Evolutionary conservation across 2,113 vertebrate genomes (phyloP).

Genomic region (Alces alces): DNA sequence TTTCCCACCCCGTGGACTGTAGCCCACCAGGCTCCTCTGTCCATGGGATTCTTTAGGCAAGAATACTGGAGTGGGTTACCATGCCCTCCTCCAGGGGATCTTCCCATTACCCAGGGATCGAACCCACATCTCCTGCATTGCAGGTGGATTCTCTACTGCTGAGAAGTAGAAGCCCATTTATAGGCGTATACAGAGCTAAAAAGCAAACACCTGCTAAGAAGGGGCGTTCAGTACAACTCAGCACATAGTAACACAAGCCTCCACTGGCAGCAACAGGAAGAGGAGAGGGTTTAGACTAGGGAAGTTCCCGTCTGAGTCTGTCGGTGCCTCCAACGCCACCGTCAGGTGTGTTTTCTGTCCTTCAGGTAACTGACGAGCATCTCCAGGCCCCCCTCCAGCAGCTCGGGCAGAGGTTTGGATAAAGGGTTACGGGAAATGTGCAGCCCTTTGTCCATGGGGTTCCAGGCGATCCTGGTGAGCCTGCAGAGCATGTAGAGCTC

Average conservation of each 20-base stretch:
- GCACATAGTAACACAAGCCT: constrained; percentile 12
- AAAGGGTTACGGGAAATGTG: constrained; percentile 93
- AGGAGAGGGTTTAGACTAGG: background rate
- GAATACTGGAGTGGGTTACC: background rate
- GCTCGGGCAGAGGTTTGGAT: constrained; percentile 89
- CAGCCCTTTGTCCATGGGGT: constrained; percentile 94
- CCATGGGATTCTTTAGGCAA: background rate
- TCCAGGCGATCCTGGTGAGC: constrained; percentile 88
- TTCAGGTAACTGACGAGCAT: constrained; percentile 91
- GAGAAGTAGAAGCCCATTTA: background rate
- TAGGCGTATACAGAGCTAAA: background rate
- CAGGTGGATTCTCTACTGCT: background rate
- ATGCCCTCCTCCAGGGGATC: background rate
- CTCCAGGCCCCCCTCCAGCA: constrained; percentile 88
- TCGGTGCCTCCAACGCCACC: background rate
- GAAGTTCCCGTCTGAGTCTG: background rate
- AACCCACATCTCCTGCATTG: background rate
- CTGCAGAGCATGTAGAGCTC: constrained; percentile 87
- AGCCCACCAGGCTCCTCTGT: background rate
- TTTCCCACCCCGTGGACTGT: background rate
- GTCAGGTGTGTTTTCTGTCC: constrained; percentile 82
- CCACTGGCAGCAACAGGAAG: background rate
- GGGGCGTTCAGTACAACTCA: background rate
- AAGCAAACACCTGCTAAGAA: background rate
- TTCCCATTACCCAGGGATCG: background rate